Conservation (phyloP, 2,888 invertebrate species). For the Drosophila subsilvestris region DNA sequence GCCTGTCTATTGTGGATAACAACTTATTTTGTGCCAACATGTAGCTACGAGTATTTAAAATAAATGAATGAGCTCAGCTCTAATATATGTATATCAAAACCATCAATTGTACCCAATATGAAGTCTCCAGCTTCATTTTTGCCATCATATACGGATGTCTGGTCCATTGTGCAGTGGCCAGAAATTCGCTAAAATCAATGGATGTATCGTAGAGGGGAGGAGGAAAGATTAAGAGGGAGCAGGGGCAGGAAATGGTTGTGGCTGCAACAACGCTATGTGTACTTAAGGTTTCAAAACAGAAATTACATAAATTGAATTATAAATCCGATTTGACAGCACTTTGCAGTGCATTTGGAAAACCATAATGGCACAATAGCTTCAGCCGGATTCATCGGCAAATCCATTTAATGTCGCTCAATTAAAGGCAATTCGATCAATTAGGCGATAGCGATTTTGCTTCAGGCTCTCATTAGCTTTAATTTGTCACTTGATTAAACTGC, state of each 20-base stretch:
- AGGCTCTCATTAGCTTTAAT: not conserved
- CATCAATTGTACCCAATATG: too few relatives aligned
- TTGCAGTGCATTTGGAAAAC: not conserved
- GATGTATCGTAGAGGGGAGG: not conserved
- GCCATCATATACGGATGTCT: too few relatives aligned
- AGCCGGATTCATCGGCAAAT: not conserved
- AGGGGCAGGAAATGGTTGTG: not conserved
- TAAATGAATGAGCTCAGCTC: too few relatives aligned
- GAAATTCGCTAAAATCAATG: slow-evolving; percentile 52
- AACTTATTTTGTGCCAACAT: too few relatives aligned
- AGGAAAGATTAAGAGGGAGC: not conserved
- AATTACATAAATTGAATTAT: slow-evolving; percentile 35
- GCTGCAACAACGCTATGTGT: slow-evolving; percentile 16
- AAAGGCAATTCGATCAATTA: not conserved
- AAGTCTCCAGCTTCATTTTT: too few relatives aligned
- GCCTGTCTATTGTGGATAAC: too few relatives aligned
- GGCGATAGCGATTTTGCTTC: too few relatives aligned
- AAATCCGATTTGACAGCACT: slow-evolving; percentile 27
- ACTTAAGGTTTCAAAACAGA: slow-evolving; percentile 30
- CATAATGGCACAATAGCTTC: not conserved
- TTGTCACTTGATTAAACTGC: not conserved
- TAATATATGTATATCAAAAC: too few relatives aligned
- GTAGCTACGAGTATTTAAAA: too few relatives aligned
- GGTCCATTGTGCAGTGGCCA: slow-evolving; percentile 16
- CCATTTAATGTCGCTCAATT: not conserved